Percentiles rank a stretch among this genome's conserved stretches.
Evolutionary conservation across 2,113 vertebrate species (phyloP).

Genomic region (Gymnorhina tibicen): DNA sequence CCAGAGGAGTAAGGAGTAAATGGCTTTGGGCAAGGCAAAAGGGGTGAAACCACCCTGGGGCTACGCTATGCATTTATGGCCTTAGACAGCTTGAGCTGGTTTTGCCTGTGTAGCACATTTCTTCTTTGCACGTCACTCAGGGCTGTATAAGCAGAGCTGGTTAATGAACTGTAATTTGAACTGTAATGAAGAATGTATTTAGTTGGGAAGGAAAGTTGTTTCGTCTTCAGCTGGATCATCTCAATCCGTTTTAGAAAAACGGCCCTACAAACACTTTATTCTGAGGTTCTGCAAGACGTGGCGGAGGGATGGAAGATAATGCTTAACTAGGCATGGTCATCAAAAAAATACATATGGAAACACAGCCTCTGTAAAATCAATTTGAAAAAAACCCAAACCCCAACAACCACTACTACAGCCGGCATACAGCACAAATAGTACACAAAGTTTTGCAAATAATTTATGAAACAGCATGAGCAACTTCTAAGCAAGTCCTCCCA

Average conservation of each 20-base stretch:
- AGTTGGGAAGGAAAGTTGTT: background rate
- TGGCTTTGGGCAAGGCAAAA: background rate
- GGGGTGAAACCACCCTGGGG: rapidly evolving
- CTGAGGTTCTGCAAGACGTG: background rate
- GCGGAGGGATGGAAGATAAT: background rate
- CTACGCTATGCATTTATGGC: background rate
- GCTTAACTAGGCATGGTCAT: background rate
- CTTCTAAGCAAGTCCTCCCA: background rate
- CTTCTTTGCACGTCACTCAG: background rate
- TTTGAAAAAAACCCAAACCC: rapidly evolving
- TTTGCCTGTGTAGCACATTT: background rate
- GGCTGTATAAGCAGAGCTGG: background rate
- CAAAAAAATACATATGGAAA: background rate
- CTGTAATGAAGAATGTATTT: background rate
- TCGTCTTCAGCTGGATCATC: background rate
- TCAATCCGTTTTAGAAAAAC: background rate
- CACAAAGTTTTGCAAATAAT: background rate
- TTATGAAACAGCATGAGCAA: background rate
- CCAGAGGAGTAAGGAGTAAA: background rate
- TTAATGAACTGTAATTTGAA: background rate
- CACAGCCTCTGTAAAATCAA: background rate
- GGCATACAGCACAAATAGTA: background rate
- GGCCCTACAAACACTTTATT: background rate
- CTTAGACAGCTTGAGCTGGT: background rate
- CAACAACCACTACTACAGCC: rapidly evolving